phyloP scores from a whole-genome alignment of 2,888 invertebrate species.

The Molorchus minor region DNA sequence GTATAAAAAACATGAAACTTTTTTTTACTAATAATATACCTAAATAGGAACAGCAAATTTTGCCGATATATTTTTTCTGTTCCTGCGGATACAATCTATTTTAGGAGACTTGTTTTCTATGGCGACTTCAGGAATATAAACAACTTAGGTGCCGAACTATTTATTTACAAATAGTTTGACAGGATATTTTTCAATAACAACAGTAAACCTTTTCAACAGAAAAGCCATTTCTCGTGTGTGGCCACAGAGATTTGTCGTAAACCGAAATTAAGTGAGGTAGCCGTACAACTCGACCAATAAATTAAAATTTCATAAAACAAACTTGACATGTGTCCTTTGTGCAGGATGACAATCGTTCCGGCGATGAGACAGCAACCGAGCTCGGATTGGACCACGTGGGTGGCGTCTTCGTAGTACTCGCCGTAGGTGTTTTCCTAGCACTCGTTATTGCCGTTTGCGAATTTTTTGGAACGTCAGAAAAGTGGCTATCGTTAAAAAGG shows the following conservation, averaged over 20 bases:
- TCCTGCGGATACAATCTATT: too few species aligned
- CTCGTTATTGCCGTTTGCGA: conserved; percentile 81
- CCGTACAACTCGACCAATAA: conserved; percentile 24
- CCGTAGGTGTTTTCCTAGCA: conserved; percentile 76
- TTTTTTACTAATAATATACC: too few species aligned
- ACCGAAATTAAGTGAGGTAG: conserved; percentile 23
- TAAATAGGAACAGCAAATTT: too few species aligned
- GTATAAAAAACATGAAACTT: too few species aligned
- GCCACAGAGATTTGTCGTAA: not conserved
- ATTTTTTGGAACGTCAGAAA: conserved; percentile 86
- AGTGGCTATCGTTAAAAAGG: conserved; percentile 80
- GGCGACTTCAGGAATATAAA: too few species aligned
- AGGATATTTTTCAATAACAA: too few species aligned
- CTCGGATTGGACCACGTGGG: conserved; percentile 88
- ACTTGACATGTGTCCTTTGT: conserved; percentile 28
- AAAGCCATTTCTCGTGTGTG: too few species aligned
- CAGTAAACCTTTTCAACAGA: too few species aligned
- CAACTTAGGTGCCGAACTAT: too few species aligned
- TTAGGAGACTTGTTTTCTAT: too few species aligned
- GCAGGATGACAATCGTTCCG: conserved; percentile 48
- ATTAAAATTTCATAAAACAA: conserved; percentile 35
- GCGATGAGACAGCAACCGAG: conserved; percentile 64
- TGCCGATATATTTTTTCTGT: too few species aligned
- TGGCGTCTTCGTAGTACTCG: conserved; percentile 88
- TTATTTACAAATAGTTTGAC: too few species aligned